These are phyloP conservation scores for Gymnocypris eckloni DNA, from an alignment of 2,797 vertebrate species.

Conservation along the genomic window DNA sequence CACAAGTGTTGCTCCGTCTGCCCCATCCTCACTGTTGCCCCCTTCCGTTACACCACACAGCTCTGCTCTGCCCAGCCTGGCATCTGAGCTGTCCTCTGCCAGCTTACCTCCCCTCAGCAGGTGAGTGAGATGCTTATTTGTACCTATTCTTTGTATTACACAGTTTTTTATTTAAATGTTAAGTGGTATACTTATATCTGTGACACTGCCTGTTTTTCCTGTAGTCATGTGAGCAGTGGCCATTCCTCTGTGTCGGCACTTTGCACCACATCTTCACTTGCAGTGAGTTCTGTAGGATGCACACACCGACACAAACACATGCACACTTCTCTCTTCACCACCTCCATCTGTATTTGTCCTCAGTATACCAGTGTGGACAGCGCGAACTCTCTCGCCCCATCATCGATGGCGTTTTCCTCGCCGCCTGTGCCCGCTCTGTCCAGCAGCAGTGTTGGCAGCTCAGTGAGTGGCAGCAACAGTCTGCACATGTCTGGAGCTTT, in stretches of 20 bases:
- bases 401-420: slow-evolving; percentile 76
- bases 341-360: slow-evolving; percentile 3
- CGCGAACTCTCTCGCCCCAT: slow-evolving; percentile 77
- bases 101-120: slow-evolving; percentile 89
- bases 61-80: slow-evolving; percentile 81
- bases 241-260: slow-evolving; percentile 85
- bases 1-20: slow-evolving; percentile 78
- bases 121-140: slow-evolving; percentile 67
- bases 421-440: slow-evolving; percentile 68
- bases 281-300: slow-evolving; percentile 79
- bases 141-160: background rate
- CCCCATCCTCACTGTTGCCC: slow-evolving; percentile 80
- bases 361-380: slow-evolving; percentile 87
- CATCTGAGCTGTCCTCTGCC: slow-evolving; percentile 83
- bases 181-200: background rate
- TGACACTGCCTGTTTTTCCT: slow-evolving; percentile 64
- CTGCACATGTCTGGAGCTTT: slow-evolving; percentile 80
- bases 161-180: background rate
- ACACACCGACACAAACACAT: background rate
- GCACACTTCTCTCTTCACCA: background rate
- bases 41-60: slow-evolving; percentile 79
- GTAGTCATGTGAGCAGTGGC: slow-evolving; percentile 84
- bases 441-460: slow-evolving; percentile 67
- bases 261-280: slow-evolving; percentile 80
- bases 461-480: slow-evolving; percentile 65